These are phyloP conservation scores for Nebria salina DNA, from an alignment of 2,888 invertebrate genomes.

Conservation along the genomic window DNA sequence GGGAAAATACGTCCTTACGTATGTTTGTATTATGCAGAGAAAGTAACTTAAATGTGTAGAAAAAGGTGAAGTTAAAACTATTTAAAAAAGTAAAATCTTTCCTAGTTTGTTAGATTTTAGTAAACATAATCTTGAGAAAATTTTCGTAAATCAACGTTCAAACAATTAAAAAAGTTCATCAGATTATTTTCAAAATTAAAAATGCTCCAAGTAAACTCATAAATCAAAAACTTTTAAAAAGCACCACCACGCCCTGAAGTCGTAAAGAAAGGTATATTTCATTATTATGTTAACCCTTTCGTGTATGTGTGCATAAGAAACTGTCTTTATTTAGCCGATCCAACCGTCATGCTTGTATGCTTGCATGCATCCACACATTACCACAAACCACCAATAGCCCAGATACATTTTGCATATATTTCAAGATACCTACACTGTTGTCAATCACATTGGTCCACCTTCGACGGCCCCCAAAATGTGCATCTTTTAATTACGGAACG, in stretches of 20 bases:
- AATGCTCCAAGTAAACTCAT: neutral
- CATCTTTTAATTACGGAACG: conserved; percentile 53
- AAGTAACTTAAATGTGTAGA: too few relatives aligned
- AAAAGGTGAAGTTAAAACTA: too few relatives aligned
- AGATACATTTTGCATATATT: neutral
- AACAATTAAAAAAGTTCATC: neutral
- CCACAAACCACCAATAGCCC: neutral
- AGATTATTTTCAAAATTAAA: neutral
- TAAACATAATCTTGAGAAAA: too few relatives aligned
- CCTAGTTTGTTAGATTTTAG: too few relatives aligned
- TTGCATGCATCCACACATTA: neutral
- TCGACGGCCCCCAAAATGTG: conserved; percentile 47
- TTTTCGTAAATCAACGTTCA: neutral
- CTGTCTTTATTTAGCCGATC: too few relatives aligned
- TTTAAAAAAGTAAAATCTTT: too few relatives aligned
- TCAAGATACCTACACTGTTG: conserved; percentile 6
- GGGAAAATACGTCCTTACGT: too few relatives aligned
- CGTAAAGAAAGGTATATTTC: neutral
- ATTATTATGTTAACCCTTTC: neutral
- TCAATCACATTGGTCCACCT: conserved; percentile 47
- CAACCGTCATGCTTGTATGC: neutral
- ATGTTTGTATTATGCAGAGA: too few relatives aligned
- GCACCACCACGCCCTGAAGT: too few relatives aligned
- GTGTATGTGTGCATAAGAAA: neutral
- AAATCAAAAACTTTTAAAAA: neutral